A percentile compares a stretch with the other conserved stretches of the same genome.
phyloP scores from a whole-genome alignment of 2,797 vertebrate genomes.

The Harpagifer antarcticus region DNA sequence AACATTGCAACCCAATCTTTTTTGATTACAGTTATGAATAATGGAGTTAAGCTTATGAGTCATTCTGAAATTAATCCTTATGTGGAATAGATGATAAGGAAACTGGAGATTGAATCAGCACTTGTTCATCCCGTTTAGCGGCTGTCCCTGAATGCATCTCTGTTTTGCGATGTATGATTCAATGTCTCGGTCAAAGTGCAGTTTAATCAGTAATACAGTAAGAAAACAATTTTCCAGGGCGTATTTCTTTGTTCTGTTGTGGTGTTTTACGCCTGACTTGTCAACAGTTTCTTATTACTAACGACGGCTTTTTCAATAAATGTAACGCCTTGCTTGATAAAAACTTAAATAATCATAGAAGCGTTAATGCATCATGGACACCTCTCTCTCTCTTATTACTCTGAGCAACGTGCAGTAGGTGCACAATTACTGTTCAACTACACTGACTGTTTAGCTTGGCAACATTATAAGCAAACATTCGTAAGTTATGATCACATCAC shows the following conservation, averaged over 20 bases:
- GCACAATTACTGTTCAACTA: not conserved
- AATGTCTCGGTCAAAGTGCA: slow-evolving; percentile 23
- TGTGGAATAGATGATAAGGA: not conserved
- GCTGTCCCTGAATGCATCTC: not conserved
- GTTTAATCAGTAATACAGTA: slow-evolving; percentile 40
- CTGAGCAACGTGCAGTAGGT: not conserved
- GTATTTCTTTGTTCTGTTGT: slow-evolving; percentile 55
- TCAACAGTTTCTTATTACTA: slow-evolving; percentile 20
- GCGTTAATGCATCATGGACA: not conserved
- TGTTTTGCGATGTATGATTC: slow-evolving; percentile 19
- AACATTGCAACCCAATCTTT: too few species aligned
- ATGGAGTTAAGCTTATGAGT: not conserved
- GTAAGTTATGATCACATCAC: not conserved
- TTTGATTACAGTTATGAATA: not conserved
- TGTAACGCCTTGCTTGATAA: slow-evolving; percentile 27
- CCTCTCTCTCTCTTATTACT: not conserved
- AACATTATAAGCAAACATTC: slow-evolving; percentile 43
- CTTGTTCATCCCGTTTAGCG: not conserved
- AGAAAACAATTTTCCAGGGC: slow-evolving; percentile 33
- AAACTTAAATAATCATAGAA: slow-evolving; percentile 10
- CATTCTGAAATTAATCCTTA: not conserved
- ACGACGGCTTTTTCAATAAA: not conserved
- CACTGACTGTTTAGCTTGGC: slow-evolving; percentile 45
- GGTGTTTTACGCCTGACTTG: not conserved
- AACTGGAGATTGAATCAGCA: not conserved